Percentiles rank a stretch among this genome's conserved stretches.
Evolutionary conservation across 2,888 invertebrate genomes (phyloP).

Genomic region (Meganola albula): DNA sequence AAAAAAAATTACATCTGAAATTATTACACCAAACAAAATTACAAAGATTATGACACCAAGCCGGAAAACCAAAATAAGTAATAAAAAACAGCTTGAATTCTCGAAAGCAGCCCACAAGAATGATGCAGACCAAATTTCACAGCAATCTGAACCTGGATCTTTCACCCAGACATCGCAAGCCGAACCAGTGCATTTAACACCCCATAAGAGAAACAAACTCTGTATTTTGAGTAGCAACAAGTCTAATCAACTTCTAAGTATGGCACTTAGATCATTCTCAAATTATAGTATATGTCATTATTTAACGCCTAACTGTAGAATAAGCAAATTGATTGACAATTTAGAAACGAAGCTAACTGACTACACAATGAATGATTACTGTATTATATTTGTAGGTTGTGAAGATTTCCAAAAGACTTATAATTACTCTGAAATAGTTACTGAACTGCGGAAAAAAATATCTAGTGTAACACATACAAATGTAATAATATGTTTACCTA

Average conservation of each 20-base stretch:
- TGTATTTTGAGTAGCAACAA: not conserved
- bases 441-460: not conserved
- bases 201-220: not conserved
- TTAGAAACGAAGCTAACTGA: not conserved
- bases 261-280: not conserved
- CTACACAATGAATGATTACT: not conserved
- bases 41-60: too few relatives aligned
- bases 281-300: not conserved
- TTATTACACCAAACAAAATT: too few relatives aligned
- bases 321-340: not conserved
- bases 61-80: too few relatives aligned
- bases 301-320: not conserved
- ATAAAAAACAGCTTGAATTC: too few relatives aligned
- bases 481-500: not conserved
- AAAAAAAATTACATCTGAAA: too few relatives aligned
- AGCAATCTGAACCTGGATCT: too few relatives aligned
- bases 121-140: too few relatives aligned
- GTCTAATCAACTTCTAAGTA: not conserved
- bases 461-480: not conserved
- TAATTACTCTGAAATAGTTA: not conserved
- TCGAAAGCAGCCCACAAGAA: too few relatives aligned
- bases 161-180: too few relatives aligned
- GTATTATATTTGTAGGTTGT: not conserved
- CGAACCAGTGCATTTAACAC: too few relatives aligned
- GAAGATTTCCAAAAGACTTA: not conserved